Base-by-base conservation (phyloP, 2,888 invertebrate genomes). In the Villa cingulata region DNA sequence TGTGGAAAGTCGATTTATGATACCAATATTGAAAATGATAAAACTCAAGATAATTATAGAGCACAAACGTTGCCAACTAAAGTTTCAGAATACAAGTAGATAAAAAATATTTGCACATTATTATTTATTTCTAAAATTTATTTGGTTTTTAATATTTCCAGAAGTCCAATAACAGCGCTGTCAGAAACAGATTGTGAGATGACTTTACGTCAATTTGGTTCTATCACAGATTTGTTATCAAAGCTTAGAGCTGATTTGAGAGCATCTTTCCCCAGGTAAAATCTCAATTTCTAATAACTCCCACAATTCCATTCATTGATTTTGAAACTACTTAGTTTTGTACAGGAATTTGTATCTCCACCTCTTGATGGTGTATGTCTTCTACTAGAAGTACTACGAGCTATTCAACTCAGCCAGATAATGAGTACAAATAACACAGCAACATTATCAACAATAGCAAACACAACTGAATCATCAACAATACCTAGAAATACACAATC, bases 291-390 rank as follows among this genome's bases (percentile, higher is more conserved):
- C 23, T 7, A 29, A 29, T 34, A 14, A 9, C 3, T 34, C 5
- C 23, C 4, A 23, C 7, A 23, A 23, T 23, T 23, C 3, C 12
- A 9, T 34, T 34, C 3, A 16, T 16, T 36, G 16, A 16, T 36
- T 3, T 2, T 32, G 1, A 12, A 36, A 16, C 12, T 10, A 5
- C 32, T 37, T 73, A 94, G 92, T 68, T 95, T 94, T 66, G 83
- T 94, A 10, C 89, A 90, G 69, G 94, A 94, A 68, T 92, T 94
- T 66, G 80, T 89, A 1, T 81, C 85, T 45, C 83, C 88, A 48
- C 88, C 90, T 17, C 78, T 88, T 60, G 90, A 91, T 70, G 94
- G 94, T 10, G 81, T 92, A 3, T 80, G 83, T 6, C 71, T 90
- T 41, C 74, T 94, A 12, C 70, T 94, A 58, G 90, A 90, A 65